Evolutionary conservation across 1,140 invertebrate genomes (phyloP), one percentile per base, ranked within the genome.

Genomic region (Archegozetes longisetosus): DNA sequence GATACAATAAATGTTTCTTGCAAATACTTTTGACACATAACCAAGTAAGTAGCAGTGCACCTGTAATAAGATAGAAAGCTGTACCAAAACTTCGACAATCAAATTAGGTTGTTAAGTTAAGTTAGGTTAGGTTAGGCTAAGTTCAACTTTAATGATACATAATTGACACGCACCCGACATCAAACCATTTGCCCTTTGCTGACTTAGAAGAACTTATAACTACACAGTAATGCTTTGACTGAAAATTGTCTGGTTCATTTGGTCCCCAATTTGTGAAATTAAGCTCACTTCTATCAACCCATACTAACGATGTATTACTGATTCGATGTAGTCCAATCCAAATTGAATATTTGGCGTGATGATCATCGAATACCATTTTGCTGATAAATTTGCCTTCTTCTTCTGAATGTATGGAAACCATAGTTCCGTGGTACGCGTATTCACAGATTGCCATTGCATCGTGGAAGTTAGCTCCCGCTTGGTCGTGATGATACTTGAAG

Each of bases 211-310:
- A 58, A 53, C 57, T 58, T 13, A 58, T 50, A n/a, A 58, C 57
- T 27, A 51, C 48, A 58, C 57, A 58, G 25, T 29, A 58, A 40
- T 58, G 6, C 49, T 58, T 58, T 58, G 57, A 58, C n/a, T 58
- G 17, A 1, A 9, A 53, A 53, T 58, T 58, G 25, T 58, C 50
- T 51, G 57, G 57, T 27, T 58, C 57, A 58, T 58, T 58, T 51
- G 57, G 22, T 27, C 27, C 29, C 22, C 3, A 55, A 23, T 55
- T 26, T 20, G 47, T 58, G 17, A 12, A 58, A 51, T 52, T n/a
- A n/a, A 52, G 50, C 24, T 40, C 46, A 50, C 6, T 13, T 26
- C 48, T 46, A 53, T 58, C 4, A 2, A 58, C 6, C 57, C 57
- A 58, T 1, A 53, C 3, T 17, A 58, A 58, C 27, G 14, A 3